A percentile compares a stretch with the other conserved stretches of the same genome.
phyloP scores from a whole-genome alignment of 2,888 invertebrate species.

The Belgica antarctica region DNA sequence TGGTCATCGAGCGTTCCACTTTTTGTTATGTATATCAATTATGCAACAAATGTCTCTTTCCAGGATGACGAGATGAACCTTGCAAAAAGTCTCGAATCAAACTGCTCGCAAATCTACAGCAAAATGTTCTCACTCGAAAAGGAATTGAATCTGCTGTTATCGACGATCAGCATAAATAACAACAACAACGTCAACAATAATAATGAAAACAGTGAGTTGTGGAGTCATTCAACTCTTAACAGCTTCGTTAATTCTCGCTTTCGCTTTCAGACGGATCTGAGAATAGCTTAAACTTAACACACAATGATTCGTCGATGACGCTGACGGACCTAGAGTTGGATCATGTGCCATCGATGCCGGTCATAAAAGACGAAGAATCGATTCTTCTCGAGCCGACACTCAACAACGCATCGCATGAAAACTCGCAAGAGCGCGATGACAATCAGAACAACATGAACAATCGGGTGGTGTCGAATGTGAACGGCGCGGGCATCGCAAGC shows the following conservation, averaged over 20 bases:
- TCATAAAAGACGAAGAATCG: conserved; percentile 21
- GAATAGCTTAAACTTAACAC: conserved; percentile 38
- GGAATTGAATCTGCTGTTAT: conserved; percentile 35
- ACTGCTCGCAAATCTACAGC: conserved; percentile 36
- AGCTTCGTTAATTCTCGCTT: neutral
- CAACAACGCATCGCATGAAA: neutral
- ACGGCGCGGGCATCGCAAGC: neutral
- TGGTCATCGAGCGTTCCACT: conserved; percentile 5
- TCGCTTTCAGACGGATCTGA: conserved; percentile 42
- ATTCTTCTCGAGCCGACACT: conserved; percentile 9
- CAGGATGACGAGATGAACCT: conserved; percentile 43
- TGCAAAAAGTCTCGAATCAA: conserved; percentile 34
- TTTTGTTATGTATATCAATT: too few relatives aligned
- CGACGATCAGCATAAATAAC: conserved; percentile 29
- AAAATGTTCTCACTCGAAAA: conserved; percentile 40
- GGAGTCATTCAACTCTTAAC: neutral
- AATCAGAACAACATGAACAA: conserved; percentile 32
- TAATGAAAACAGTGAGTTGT: conserved; percentile 37
- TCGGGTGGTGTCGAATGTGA: neutral
- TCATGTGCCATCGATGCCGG: conserved; percentile 29
- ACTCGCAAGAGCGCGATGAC: conserved; percentile 7
- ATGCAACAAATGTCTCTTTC: neutral
- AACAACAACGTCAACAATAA: conserved; percentile 39
- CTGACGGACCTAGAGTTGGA: conserved; percentile 7
- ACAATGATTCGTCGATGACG: conserved; percentile 27